Evolutionary conservation across 2,113 vertebrate genomes (phyloP).

Genomic region (Oreochromis spilurus): DNA sequence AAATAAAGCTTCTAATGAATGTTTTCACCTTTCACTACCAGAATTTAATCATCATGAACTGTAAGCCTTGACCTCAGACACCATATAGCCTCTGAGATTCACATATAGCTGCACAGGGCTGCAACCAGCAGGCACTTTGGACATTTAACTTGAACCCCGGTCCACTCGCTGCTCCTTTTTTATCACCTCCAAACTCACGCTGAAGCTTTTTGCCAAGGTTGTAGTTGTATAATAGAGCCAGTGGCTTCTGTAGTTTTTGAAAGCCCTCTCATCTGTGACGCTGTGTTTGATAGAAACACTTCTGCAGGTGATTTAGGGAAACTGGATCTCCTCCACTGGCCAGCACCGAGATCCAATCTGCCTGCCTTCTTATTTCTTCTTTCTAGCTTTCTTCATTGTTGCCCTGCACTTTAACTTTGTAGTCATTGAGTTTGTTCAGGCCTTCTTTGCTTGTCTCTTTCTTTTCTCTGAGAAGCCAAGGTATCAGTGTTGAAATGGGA

Average conservation of each 20-base stretch:
- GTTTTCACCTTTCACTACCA: constrained; percentile 18
- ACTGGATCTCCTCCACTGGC: not conserved
- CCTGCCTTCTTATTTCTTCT: constrained; percentile 14
- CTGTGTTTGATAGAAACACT: not conserved
- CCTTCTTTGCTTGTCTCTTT: not conserved
- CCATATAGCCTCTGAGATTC: constrained; percentile 48
- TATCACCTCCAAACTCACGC: not conserved
- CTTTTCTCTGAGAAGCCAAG: not conserved
- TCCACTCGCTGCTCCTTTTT: not conserved
- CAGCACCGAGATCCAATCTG: constrained; percentile 3
- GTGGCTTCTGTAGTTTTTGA: constrained; percentile 9
- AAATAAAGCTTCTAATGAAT: constrained; percentile 28
- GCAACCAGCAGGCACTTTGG: constrained; percentile 16
- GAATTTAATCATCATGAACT: not conserved
- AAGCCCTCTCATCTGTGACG: not conserved
- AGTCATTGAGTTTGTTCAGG: not conserved
- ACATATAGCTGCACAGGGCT: constrained; percentile 16
- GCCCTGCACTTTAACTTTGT: constrained; percentile 4
- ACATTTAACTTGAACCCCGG: constrained; percentile 37
- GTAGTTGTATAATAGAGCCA: not conserved
- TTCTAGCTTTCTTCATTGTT: not conserved
- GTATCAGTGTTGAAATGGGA: not conserved
- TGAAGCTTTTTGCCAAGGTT: not conserved
- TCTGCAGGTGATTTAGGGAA: not conserved
- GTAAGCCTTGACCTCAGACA: constrained; percentile 49